Base-by-base conservation (phyloP, 2,888 invertebrate species). In the Geotrupes spiniger region DNA sequence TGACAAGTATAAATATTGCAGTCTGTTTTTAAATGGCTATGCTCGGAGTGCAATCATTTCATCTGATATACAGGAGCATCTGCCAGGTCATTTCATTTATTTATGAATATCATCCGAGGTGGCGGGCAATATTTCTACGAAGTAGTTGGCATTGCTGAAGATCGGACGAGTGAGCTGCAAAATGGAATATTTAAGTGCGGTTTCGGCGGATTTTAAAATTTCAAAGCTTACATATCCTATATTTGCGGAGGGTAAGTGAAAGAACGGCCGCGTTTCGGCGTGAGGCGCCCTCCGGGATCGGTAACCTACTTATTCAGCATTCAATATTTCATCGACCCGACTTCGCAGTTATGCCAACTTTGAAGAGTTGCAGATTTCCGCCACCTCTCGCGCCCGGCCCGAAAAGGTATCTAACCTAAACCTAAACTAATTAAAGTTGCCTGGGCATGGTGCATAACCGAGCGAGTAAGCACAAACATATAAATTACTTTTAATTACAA, bases 401-500 rank as follows among this genome's bases (percentile, higher is more conserved):
- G 21, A 21, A 21, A 17, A 15, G 33, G 17, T 36, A 44, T 42
- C 46, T 45, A 43, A 45, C 53, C 51, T 51, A 50, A 46, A 49
- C 56, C 51, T 44, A 60, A 67, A 65, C 67, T 68, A 68, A 68
- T 68, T 68, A 68, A 68, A 68, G 59, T 66, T 66, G 58, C 52
- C 45, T 57, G 64, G 63, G 66, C 68, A 66, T 62, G 68, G 67
- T 69, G 70, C 70, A 69, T 68, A 71, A 69, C 71, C 65, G 65
- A 63, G 61, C 56, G 59, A 60, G 57, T 53, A 59, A 57, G 55
- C 56, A 55, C 62, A 65, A 70, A 69, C 70, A 65, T 70, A 72
- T 71, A 72, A 72, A 72, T 72, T 71, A 71, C 69, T 66, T 70
- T 70, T 71, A 72, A 72, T 71, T 72, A 69, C 70, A 69, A 70